Percentiles rank a stretch among this genome's conserved stretches.
These are phyloP conservation scores for Sacculina carcini DNA, from an alignment of 2,888 invertebrate genomes.

Conservation along the genomic window DNA sequence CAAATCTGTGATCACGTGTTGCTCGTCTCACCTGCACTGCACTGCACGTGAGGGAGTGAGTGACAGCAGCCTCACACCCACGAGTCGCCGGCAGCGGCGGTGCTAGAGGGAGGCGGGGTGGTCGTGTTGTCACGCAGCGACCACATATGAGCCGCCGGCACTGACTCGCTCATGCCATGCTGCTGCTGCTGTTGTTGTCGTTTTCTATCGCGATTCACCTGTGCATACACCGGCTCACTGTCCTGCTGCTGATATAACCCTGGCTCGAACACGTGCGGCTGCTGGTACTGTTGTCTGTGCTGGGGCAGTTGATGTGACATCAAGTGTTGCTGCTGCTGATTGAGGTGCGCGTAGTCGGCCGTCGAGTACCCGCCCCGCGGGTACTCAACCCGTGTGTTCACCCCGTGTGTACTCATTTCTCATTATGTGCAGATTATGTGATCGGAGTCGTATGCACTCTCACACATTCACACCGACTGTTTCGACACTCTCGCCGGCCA, in stretches of 20 bases:
- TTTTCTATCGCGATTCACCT: conserved; percentile 37
- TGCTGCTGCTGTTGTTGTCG: conserved; percentile 22
- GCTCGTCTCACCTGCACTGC: not conserved
- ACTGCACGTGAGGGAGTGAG: not conserved
- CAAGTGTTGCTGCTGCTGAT: not conserved
- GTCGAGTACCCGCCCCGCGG: conserved; percentile 26
- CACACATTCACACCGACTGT: too few species aligned
- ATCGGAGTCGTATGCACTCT: too few species aligned
- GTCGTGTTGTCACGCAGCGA: conserved; percentile 15
- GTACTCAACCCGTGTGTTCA: too few species aligned
- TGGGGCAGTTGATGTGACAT: not conserved
- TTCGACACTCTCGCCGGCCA: too few species aligned
- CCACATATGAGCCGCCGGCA: conserved; percentile 14
- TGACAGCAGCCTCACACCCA: conserved; percentile 22
- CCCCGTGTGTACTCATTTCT: too few species aligned
- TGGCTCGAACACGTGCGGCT: conserved; percentile 9
- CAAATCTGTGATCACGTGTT: not conserved
- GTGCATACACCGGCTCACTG: conserved; percentile 35
- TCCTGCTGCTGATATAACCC: conserved; percentile 23
- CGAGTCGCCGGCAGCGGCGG: conserved; percentile 23
- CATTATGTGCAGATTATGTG: too few species aligned
- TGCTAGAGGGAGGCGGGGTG: conserved; percentile 12
- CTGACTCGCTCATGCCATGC: conserved; percentile 16
- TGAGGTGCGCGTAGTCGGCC: not conserved
- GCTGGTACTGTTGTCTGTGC: conserved; percentile 32